Percentiles rank a stretch among this genome's conserved stretches.
These are phyloP conservation scores for Heterotis niloticus DNA, from an alignment of 2,113 vertebrate species.

Conservation along the genomic window DNA sequence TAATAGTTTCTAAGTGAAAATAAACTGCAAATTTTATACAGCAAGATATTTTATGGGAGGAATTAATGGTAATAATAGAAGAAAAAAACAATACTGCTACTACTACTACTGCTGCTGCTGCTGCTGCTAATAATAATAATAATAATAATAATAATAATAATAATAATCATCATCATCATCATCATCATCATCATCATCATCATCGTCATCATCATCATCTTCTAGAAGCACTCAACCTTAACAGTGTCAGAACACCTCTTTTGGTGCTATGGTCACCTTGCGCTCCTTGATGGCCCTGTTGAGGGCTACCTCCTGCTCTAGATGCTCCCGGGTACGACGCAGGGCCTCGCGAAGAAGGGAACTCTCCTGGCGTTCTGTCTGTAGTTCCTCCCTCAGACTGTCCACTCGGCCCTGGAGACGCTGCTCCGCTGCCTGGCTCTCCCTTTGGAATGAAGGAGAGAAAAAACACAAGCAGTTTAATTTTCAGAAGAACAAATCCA, in stretches of 20 bases:
- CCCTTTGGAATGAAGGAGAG: constrained; percentile 39
- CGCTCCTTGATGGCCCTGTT: constrained; percentile 33
- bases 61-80: no score
- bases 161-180: no score
- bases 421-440: constrained; percentile 42
- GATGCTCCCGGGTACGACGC: constrained; percentile 51
- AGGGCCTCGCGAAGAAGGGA: constrained; percentile 64
- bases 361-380: constrained; percentile 60
- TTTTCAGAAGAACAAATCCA: no score
- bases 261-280: constrained; percentile 50
- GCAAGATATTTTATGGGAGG: not conserved
- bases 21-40: not conserved
- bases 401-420: constrained; percentile 54
- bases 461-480: no score
- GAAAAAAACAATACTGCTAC: no score
- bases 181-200: no score
- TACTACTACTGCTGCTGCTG: no score
- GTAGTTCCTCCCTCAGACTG: constrained; percentile 54
- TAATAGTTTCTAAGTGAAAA: no score
- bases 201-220: no score
- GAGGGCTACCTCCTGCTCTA: constrained; percentile 55
- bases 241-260: not conserved
- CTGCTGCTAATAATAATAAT: no score
- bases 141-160: no score
- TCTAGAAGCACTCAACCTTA: not conserved